Evolutionary conservation across 2,113 vertebrate species (phyloP).

Genomic region (Smithornis capensis): DNA sequence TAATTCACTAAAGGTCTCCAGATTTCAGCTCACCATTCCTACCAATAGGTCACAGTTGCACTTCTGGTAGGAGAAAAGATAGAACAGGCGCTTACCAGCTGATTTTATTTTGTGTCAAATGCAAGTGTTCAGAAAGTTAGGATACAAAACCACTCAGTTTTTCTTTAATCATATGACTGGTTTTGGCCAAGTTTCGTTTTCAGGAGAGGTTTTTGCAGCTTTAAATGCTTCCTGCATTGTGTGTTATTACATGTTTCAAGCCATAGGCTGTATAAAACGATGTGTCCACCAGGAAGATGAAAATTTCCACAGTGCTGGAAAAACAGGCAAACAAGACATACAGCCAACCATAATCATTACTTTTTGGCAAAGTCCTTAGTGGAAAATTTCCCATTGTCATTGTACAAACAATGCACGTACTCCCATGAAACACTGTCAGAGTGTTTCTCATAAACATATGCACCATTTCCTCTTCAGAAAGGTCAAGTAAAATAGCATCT

Average conservation of each 20-base stretch:
- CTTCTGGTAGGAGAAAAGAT: not conserved
- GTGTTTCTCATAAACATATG: slow-evolving; percentile 60
- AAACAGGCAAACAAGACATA: slow-evolving; percentile 40
- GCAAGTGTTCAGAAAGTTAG: not conserved
- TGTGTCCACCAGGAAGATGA: not conserved
- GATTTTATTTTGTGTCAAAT: not conserved
- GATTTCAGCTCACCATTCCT: not conserved
- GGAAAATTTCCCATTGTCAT: slow-evolving; percentile 61
- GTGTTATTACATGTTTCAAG: not conserved
- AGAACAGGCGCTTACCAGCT: not conserved
- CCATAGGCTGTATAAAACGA: not conserved
- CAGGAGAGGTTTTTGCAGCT: not conserved
- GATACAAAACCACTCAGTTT: not conserved
- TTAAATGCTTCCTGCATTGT: not conserved
- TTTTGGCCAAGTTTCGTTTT: not conserved
- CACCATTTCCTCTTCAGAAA: slow-evolving; percentile 57
- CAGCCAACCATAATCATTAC: slow-evolving; percentile 32
- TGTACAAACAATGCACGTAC: slow-evolving; percentile 61
- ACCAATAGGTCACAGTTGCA: not conserved
- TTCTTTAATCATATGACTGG: not conserved
- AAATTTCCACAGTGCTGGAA: not conserved
- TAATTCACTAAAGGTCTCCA: not conserved
- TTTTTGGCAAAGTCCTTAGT: slow-evolving; percentile 44
- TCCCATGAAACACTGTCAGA: slow-evolving; percentile 51
- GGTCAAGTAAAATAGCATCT: slow-evolving; percentile 66